These are phyloP conservation scores for Leptocoma aspasia DNA, from an alignment of 2,113 vertebrate species.

Conservation along the genomic window DNA sequence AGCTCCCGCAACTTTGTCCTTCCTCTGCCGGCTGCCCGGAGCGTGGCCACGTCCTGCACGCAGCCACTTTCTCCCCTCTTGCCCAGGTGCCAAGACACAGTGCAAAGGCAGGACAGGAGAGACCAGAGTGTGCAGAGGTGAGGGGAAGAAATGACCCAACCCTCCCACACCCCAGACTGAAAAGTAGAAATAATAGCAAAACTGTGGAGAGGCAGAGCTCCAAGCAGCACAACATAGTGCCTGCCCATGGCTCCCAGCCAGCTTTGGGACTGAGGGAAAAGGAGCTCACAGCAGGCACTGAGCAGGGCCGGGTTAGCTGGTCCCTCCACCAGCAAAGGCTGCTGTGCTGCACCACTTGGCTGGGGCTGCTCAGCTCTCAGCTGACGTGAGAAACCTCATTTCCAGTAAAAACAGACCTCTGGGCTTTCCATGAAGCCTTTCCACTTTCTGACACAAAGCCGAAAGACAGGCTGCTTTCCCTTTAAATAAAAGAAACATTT, in stretches of 20 bases:
- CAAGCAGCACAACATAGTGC: not conserved
- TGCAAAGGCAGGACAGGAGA: not conserved
- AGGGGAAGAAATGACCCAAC: not conserved
- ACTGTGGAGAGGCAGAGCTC: not conserved
- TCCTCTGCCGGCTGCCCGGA: not conserved
- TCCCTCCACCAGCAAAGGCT: not conserved
- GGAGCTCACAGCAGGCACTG: not conserved
- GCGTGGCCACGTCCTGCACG: not conserved
- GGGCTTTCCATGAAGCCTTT: slow-evolving; percentile 35
- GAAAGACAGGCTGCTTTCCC: not conserved
- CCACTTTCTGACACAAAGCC: not conserved
- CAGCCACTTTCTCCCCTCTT: not conserved
- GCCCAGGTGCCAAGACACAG: not conserved
- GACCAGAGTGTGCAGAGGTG: not conserved
- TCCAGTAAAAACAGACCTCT: slow-evolving; percentile 59
- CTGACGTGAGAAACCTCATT: slow-evolving; percentile 52
- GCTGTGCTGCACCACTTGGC: not conserved
- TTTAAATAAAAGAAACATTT: not conserved
- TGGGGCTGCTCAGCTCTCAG: not conserved
- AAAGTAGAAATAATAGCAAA: not conserved
- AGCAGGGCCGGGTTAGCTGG: not conserved
- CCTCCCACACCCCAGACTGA: not conserved
- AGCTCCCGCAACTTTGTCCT: not conserved
- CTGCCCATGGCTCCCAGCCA: not conserved
- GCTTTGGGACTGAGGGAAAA: not conserved